Conservation (phyloP, 1,140 invertebrate genomes). For the Bombyx mori region DNA sequence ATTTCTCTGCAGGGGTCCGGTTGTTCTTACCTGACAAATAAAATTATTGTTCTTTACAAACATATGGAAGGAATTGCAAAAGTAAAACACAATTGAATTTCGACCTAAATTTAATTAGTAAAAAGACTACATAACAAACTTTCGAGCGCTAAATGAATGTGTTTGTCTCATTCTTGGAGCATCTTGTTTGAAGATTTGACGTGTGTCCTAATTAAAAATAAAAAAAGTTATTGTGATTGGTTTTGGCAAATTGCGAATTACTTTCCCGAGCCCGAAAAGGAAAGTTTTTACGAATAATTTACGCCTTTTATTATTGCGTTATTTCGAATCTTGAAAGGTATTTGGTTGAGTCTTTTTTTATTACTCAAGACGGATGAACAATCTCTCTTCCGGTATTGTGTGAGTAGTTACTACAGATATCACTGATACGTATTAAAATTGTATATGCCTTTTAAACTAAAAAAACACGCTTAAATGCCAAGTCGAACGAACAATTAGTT, state of each 20-base stretch:
- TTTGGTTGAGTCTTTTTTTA: too few relatives aligned
- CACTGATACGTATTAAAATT: too few relatives aligned
- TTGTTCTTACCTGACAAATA: constrained; percentile 48
- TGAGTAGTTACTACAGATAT: too few relatives aligned
- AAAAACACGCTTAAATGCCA: too few relatives aligned
- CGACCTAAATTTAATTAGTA: neutral
- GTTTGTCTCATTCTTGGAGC: neutral
- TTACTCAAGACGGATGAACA: too few relatives aligned
- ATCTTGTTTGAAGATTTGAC: constrained; percentile 17
- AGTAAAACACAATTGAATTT: neutral
- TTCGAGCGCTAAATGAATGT: constrained; percentile 7
- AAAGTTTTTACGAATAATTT: too few relatives aligned
- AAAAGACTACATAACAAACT: neutral
- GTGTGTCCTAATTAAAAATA: constrained; percentile 49
- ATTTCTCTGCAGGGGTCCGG: constrained; percentile 13
- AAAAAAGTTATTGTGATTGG: constrained; percentile 59
- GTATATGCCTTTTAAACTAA: too few relatives aligned
- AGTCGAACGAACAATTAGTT: too few relatives aligned
- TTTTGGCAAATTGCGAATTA: constrained; percentile 64
- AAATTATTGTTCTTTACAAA: constrained; percentile 32
- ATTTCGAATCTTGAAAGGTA: too few relatives aligned
- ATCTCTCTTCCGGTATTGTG: too few relatives aligned
- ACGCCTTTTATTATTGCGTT: too few relatives aligned
- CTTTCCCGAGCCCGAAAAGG: constrained; percentile 9
- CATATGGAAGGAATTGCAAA: constrained; percentile 3